These are phyloP conservation scores for Ecdyonurus torrentis DNA, from an alignment of 2,888 invertebrate species.

Conservation along the genomic window DNA sequence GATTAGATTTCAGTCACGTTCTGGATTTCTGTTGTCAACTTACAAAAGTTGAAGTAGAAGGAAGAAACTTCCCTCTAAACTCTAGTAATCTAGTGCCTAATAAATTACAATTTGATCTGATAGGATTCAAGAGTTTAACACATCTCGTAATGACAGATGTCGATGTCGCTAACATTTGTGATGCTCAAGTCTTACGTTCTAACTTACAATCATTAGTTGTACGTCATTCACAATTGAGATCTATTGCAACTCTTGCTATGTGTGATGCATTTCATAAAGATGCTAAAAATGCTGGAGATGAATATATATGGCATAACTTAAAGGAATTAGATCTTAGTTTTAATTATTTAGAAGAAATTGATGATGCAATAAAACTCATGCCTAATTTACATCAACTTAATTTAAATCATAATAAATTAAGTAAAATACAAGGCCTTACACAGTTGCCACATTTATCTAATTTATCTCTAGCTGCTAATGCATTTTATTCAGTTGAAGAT, in stretches of 20 bases:
- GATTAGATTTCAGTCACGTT: conserved; percentile 79
- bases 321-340: conserved; percentile 56
- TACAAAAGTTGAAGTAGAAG: conserved; percentile 45
- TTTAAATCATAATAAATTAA: conserved; percentile 62
- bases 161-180: conserved; percentile 47
- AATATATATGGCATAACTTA: conserved; percentile 29
- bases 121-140: conserved; percentile 63
- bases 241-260: conserved; percentile 60
- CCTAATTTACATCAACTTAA: conserved; percentile 53
- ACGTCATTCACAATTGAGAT: conserved; percentile 44
- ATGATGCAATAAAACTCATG: conserved; percentile 60
- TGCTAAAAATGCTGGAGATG: conserved; percentile 27
- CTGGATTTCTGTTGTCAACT: conserved; percentile 74
- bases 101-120: conserved; percentile 59
- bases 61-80: conserved; percentile 48
- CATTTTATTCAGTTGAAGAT: conserved; percentile 38
- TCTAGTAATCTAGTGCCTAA: conserved; percentile 75
- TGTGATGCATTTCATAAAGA: conserved; percentile 70
- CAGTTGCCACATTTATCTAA: conserved; percentile 57
- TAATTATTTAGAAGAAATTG: conserved; percentile 60
- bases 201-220: conserved; percentile 46
- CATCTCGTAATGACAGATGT: conserved; percentile 51
- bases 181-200: conserved; percentile 40
- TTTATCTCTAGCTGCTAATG: conserved; percentile 66
- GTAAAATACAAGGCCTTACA: conserved; percentile 56